Evolutionary conservation across 2,888 invertebrate genomes (phyloP).

Genomic region (Myopa testacea): DNA sequence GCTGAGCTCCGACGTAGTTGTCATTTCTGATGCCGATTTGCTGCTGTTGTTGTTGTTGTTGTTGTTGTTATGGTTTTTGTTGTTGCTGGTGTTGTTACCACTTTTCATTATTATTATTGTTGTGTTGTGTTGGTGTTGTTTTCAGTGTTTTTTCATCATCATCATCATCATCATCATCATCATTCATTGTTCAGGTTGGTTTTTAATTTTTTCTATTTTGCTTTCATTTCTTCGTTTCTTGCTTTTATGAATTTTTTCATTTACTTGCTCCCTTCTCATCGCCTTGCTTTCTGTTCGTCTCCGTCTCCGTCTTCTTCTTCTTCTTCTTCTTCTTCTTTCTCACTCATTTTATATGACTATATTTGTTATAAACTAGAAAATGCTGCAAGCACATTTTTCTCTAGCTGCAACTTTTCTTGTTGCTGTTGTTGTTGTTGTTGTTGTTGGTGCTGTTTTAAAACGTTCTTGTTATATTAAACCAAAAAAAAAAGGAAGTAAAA

Average conservation of each 20-base stretch:
- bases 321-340: not conserved
- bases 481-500: not conserved
- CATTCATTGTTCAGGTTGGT: no score
- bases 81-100: not conserved
- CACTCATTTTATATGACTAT: not conserved
- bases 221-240: not conserved
- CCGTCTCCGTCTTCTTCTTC: not conserved
- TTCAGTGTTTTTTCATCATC: no score
- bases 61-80: not conserved
- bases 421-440: not conserved
- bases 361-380: not conserved
- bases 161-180: no score
- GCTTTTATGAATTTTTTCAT: no score
- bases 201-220: not conserved
- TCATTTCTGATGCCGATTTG: not conserved
- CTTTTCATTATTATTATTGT: no score
- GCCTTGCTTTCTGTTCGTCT: not conserved
- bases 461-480: no score
- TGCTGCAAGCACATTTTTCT: not conserved
- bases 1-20: not conserved
- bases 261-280: not conserved
- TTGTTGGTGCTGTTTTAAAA: no score
- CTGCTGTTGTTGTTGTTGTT: not conserved
- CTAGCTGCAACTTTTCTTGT: not conserved
- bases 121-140: no score